phyloP scores from a whole-genome alignment of 2,888 invertebrate genomes.

The Tineola bisselliella region DNA sequence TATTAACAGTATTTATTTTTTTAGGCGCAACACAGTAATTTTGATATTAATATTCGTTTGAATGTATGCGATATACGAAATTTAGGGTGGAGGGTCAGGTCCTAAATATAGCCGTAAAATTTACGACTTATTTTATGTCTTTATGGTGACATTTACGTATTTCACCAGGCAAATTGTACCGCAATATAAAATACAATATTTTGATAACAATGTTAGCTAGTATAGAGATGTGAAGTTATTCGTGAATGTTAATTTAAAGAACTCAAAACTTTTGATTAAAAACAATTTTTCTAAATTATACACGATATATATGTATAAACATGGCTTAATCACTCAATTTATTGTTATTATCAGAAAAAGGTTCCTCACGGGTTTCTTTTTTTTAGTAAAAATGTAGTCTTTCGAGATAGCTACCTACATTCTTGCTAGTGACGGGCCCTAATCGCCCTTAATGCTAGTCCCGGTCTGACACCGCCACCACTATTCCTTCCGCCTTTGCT shows the following conservation, averaged over 20 bases:
- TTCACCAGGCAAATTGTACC: background rate
- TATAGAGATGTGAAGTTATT: too few species aligned
- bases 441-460: slow-evolving; percentile 22
- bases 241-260: too few species aligned
- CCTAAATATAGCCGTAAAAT: slow-evolving; percentile 11
- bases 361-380: background rate
- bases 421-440: slow-evolving; percentile 18
- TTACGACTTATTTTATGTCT: background rate
- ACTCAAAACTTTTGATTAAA: too few species aligned
- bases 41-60: background rate
- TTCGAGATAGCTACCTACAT: background rate
- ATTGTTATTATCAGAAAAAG: background rate
- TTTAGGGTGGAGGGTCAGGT: background rate
- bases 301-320: too few species aligned
- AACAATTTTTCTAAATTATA: too few species aligned
- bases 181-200: background rate
- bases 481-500: slow-evolving; percentile 10
- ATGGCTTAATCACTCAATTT: background rate
- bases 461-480: slow-evolving; percentile 13
- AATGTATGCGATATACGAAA: background rate
- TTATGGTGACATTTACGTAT: background rate
- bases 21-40: background rate
- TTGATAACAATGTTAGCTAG: background rate
- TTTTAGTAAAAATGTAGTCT: background rate
- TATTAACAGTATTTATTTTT: background rate